Conservation (phyloP, 2,888 invertebrate species). For the Oconnorella tubifera region DNA sequence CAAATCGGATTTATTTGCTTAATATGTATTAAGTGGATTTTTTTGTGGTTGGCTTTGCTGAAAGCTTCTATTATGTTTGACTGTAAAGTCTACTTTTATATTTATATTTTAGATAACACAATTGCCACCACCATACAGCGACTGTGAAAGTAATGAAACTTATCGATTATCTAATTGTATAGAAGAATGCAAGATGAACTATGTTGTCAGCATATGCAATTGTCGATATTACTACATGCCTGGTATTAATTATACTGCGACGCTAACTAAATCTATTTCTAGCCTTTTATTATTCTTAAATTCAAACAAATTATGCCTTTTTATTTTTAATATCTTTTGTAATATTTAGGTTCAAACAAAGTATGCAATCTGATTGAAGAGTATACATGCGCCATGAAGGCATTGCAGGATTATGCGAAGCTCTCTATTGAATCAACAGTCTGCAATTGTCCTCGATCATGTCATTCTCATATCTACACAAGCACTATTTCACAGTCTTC, state of each 20-base stretch:
- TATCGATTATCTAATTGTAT: neutral
- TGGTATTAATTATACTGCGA: too few relatives aligned
- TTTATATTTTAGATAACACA: neutral
- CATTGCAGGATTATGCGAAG: neutral
- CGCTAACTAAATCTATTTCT: too few relatives aligned
- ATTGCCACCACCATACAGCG: neutral
- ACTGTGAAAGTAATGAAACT: neutral
- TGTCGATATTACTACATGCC: conserved; percentile 1
- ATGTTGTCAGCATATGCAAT: neutral
- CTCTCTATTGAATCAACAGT: neutral
- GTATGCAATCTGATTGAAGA: conserved; percentile 2
- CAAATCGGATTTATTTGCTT: too few relatives aligned
- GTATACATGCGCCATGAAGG: neutral
- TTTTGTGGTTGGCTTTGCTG: too few relatives aligned
- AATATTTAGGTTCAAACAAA: too few relatives aligned
- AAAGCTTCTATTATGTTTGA: too few relatives aligned
- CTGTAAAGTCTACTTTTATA: too few relatives aligned
- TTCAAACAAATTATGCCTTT: too few relatives aligned
- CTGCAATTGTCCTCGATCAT: neutral
- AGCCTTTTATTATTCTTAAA: too few relatives aligned
- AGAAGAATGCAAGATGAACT: neutral
- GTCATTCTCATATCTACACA: neutral
- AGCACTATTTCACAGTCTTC: neutral
- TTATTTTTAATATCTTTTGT: too few relatives aligned
- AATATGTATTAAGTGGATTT: too few relatives aligned